These are phyloP conservation scores for Euphydryas editha DNA, from an alignment of 2,888 invertebrate genomes.

Conservation along the genomic window DNA sequence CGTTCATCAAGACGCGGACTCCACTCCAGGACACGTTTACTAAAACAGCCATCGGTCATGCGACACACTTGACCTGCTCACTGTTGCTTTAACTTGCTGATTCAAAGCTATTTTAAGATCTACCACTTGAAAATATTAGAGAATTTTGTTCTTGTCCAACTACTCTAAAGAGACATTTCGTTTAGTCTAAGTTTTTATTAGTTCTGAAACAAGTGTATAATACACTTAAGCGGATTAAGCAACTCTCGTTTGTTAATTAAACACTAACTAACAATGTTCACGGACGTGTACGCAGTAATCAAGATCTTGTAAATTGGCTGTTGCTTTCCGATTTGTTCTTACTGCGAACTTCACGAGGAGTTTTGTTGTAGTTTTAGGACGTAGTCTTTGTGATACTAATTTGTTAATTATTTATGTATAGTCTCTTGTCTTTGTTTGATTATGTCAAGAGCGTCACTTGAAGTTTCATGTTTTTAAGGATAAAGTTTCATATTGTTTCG, in stretches of 20 bases:
- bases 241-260: conserved; percentile 49
- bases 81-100: too few species aligned
- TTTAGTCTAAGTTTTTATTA: not conserved
- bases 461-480: not conserved
- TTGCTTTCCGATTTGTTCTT: conserved; percentile 35
- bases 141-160: not conserved
- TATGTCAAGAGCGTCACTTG: not conserved
- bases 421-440: not conserved
- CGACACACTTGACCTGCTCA: too few species aligned
- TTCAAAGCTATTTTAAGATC: too few species aligned
- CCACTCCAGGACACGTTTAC: too few species aligned
- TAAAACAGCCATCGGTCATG: too few species aligned
- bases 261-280: conserved; percentile 49
- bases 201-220: not conserved
- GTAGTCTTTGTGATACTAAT: not conserved
- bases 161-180: not conserved
- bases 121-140: too few species aligned
- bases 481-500: too few species aligned
- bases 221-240: conserved; percentile 7
- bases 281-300: conserved; percentile 38
- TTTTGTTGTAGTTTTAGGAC: not conserved
- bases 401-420: not conserved
- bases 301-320: conserved; percentile 37
- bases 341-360: not conserved
- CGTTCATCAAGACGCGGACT: too few species aligned